These are phyloP conservation scores for Rhagonycha lutea DNA, from an alignment of 2,888 invertebrate genomes.

Conservation along the genomic window DNA sequence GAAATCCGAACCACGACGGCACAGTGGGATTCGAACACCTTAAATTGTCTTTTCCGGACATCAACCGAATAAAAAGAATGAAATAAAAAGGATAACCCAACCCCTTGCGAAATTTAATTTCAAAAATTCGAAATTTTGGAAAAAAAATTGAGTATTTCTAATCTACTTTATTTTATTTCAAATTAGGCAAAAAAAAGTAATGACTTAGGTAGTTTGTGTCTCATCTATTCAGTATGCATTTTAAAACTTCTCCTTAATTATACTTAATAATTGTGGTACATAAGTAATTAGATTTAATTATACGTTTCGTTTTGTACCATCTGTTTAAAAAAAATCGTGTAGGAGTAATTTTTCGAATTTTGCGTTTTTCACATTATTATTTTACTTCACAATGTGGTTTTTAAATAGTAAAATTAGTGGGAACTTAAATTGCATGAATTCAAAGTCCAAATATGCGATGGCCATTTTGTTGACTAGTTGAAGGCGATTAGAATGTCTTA, in stretches of 20 bases:
- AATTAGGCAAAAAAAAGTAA: not conserved
- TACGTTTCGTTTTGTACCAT: not conserved
- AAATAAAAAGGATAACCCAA: too few species aligned
- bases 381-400: not conserved
- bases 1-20: too few species aligned
- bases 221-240: not conserved
- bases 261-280: not conserved
- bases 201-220: not conserved
- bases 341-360: not conserved
- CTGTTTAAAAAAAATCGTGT: not conserved
- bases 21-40: too few species aligned
- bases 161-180: not conserved
- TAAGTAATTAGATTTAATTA: conserved; percentile 2
- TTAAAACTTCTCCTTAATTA: not conserved
- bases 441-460: not conserved
- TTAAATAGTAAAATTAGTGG: not conserved
- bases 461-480: conserved; percentile 1
- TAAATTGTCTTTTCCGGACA: too few species aligned
- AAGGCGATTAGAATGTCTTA: conserved; percentile 16
- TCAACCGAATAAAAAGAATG: too few species aligned
- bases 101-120: too few species aligned
- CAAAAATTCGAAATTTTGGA: too few species aligned
- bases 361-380: not conserved
- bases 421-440: not conserved
- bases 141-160: not conserved